A percentile compares a stretch with the other conserved stretches of the same genome.
These are phyloP conservation scores for Rhorus exstirpatorius DNA, from an alignment of 2,888 invertebrate species.

Conservation along the genomic window DNA sequence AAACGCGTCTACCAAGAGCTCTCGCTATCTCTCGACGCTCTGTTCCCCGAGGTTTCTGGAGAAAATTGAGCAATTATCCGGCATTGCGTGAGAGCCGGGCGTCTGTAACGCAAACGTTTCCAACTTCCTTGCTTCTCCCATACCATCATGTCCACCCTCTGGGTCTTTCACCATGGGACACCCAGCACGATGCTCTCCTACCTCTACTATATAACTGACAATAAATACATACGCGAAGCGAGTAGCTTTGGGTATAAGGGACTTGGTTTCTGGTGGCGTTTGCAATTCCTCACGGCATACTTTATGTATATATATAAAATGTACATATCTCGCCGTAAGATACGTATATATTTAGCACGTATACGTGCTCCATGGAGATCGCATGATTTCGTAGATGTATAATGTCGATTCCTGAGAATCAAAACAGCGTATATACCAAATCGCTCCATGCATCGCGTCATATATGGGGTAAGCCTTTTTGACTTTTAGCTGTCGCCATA, in stretches of 20 bases:
- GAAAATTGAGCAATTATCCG: constrained; percentile 81
- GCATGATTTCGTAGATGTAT: not conserved
- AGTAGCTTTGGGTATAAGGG: constrained; percentile 42
- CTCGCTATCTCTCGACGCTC: constrained; percentile 32
- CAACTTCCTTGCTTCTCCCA: constrained; percentile 50
- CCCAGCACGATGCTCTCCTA: constrained; percentile 53
- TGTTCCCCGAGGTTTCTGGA: constrained; percentile 60
- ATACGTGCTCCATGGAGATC: not conserved
- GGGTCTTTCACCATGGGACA: constrained; percentile 62
- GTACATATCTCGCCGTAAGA: not conserved
- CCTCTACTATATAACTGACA: constrained; percentile 29
- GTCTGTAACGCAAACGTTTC: constrained; percentile 69
- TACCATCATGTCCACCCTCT: constrained; percentile 29
- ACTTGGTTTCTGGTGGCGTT: constrained; percentile 47
- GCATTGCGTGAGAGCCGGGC: constrained; percentile 75
- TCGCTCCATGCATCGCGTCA: not conserved
- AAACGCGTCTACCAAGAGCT: constrained; percentile 39
- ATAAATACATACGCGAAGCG: constrained; percentile 49
- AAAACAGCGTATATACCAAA: not conserved
- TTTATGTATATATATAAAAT: not conserved
- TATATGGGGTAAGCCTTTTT: not conserved
- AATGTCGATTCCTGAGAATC: not conserved
- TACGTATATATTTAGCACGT: not conserved
- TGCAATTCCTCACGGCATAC: constrained; percentile 10
- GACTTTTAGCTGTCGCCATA: not conserved